Conservation (phyloP, 2,113 vertebrate species). For the Caracal caracal region DNA sequence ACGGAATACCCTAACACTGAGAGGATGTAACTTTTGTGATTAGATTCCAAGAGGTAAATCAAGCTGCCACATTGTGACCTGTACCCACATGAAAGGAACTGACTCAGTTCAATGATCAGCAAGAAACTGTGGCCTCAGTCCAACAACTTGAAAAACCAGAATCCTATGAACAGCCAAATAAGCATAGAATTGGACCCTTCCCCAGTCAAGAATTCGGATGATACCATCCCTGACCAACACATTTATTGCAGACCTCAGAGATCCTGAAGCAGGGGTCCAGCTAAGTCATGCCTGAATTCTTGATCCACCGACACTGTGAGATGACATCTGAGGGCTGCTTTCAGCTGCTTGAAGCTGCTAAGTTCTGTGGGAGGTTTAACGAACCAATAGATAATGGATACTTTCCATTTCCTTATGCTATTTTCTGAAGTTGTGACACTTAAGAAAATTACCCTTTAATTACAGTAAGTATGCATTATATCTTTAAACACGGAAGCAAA, state of each 20-base stretch:
- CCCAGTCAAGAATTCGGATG: background rate
- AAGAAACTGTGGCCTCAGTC: background rate
- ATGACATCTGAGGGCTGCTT: background rate
- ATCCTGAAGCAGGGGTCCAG: background rate
- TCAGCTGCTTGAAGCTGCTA: background rate
- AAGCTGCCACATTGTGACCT: background rate
- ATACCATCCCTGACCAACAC: background rate
- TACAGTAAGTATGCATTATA: background rate
- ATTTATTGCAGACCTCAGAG: background rate
- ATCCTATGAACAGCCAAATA: too few species aligned
- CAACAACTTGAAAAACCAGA: background rate
- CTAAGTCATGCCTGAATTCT: background rate
- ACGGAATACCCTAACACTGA: background rate
- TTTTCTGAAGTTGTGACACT: background rate
- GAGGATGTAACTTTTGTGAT: background rate
- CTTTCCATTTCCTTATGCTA: background rate
- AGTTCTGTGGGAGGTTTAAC: background rate
- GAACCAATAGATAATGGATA: background rate
- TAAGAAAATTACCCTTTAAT: background rate
- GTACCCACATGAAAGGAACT: background rate
- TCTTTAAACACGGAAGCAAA: background rate
- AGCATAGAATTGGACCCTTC: background rate
- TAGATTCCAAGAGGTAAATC: background rate
- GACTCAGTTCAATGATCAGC: background rate
- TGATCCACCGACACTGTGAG: background rate